phyloP scores from a whole-genome alignment of 2,888 invertebrate genomes.

The Cheilosia urbana region DNA sequence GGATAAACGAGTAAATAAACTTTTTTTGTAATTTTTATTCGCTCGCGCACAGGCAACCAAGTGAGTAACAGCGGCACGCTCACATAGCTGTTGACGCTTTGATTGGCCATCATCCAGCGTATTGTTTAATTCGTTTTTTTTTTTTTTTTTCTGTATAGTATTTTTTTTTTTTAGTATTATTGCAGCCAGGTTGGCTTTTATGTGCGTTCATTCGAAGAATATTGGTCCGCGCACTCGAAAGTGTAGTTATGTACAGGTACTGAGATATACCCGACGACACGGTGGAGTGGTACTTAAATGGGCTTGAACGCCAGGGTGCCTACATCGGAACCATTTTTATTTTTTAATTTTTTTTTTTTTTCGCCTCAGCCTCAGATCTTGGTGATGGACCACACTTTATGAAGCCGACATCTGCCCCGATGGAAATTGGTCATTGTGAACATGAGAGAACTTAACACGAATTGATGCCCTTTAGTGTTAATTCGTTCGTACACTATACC shows the following conservation, averaged over 20 bases:
- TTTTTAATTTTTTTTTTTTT: conserved; percentile 36
- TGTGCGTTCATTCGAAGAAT: conserved; percentile 64
- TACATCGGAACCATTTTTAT: conserved; percentile 65
- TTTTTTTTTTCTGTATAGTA: conserved; percentile 10
- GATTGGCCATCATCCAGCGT: conserved; percentile 72
- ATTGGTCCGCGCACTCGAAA: conserved; percentile 67
- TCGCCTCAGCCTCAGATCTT: conserved; percentile 12
- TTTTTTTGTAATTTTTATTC: conserved; percentile 70
- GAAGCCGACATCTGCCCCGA: conserved; percentile 60
- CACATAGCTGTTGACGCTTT: conserved; percentile 74
- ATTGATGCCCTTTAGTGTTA: conserved; percentile 13
- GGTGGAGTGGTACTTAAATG: conserved; percentile 44
- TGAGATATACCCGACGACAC: not conserved
- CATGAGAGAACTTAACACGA: conserved; percentile 5
- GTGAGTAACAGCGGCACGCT: conserved; percentile 67
- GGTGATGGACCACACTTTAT: conserved; percentile 13
- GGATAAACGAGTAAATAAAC: conserved; percentile 70
- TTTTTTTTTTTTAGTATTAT: conserved; percentile 38
- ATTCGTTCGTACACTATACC: not conserved
- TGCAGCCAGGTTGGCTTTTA: conserved; percentile 71
- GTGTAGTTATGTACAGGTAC: conserved; percentile 41
- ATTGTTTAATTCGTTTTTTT: conserved; percentile 73
- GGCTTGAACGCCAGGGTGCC: conserved; percentile 64
- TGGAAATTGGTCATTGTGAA: conserved; percentile 48
- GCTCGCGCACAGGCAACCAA: conserved; percentile 67